phyloP scores from a whole-genome alignment of 2,113 vertebrate species.

The Hemibagrus wyckioides region DNA sequence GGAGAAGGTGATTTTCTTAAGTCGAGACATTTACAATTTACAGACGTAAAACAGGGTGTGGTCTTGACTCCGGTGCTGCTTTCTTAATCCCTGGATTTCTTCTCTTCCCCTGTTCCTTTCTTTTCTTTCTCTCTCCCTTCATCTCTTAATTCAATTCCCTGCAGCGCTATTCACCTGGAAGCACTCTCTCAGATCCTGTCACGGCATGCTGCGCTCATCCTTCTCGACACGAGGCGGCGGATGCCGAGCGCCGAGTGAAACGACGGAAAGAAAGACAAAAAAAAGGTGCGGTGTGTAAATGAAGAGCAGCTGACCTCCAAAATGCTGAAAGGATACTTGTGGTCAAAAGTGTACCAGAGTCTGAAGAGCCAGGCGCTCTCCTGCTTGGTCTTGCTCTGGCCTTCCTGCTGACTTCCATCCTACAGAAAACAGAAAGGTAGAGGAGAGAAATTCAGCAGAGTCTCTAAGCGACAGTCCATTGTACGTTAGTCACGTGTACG shows the following conservation, averaged over 20 bases:
- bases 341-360: constrained; percentile 97
- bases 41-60: background rate
- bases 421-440: constrained; percentile 56
- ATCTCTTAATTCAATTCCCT: background rate
- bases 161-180: constrained; percentile 1
- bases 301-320: background rate
- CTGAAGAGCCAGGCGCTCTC: constrained; percentile 98
- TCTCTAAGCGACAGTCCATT: background rate
- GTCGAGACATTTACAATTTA: too few species aligned
- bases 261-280: background rate
- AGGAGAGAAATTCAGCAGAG: background rate
- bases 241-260: background rate
- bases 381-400: constrained; percentile 88
- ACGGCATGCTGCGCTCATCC: background rate
- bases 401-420: constrained; percentile 70
- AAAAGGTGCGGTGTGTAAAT: background rate
- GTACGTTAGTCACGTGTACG: too few species aligned
- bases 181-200: background rate
- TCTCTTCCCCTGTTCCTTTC: background rate
- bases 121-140: background rate
- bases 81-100: background rate
- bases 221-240: background rate
- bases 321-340: constrained; percentile 92
- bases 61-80: background rate
- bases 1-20: too few species aligned